phyloP scores from a whole-genome alignment of 2,113 vertebrate genomes.

The Perccottus glenii region DNA sequence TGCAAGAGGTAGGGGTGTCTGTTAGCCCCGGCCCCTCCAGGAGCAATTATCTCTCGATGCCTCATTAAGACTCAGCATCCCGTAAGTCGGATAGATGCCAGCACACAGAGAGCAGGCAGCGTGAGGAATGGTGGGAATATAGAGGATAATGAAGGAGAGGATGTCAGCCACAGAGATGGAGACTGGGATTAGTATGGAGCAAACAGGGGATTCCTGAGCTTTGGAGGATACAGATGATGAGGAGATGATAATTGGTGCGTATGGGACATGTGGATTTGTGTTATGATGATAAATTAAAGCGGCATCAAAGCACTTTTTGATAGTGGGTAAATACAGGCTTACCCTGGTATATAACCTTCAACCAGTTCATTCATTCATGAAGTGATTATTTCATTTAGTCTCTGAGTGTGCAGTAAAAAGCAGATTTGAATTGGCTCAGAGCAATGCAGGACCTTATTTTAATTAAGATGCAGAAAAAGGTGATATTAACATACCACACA shows the following conservation, averaged over 20 bases:
- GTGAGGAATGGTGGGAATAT: conserved; percentile 13
- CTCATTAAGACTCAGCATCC: conserved; percentile 52
- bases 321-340: not conserved
- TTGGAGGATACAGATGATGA: conserved; percentile 15
- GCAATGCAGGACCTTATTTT: not conserved
- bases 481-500: conserved; percentile 41
- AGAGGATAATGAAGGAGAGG: conserved; percentile 26
- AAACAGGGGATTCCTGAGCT: conserved; percentile 3
- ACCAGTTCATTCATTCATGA: not conserved
- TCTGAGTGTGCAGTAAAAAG: not conserved
- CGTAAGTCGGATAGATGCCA: conserved; percentile 13
- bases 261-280: conserved; percentile 20
- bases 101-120: not conserved
- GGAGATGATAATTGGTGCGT: conserved; percentile 7
- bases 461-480: conserved; percentile 37
- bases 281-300: conserved; percentile 22
- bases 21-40: conserved; percentile 44
- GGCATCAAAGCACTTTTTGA: not conserved
- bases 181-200: conserved; percentile 4
- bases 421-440: not conserved
- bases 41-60: conserved; percentile 60
- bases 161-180: conserved; percentile 11
- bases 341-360: not conserved
- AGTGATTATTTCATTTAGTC: not conserved
- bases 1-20: conserved; percentile 39